Percentiles rank a stretch among this genome's conserved stretches.
These are phyloP conservation scores for Onychomys arenicola DNA, from an alignment of 2,797 vertebrate genomes.

Conservation along the genomic window DNA sequence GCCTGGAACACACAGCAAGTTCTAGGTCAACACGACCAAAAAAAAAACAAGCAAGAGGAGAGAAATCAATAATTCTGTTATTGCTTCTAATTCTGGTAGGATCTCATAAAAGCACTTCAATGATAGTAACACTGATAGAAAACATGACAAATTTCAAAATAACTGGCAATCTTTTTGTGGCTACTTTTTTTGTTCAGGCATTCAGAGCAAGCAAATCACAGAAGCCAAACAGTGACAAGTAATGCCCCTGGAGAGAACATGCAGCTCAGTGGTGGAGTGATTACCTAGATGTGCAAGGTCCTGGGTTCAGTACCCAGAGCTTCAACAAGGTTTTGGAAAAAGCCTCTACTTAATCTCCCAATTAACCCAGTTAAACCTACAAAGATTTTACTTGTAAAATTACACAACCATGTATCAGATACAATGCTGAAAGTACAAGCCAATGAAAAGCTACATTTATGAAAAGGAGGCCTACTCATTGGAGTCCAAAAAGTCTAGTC, in stretches of 20 bases:
- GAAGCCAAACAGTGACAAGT: conserved; percentile 41
- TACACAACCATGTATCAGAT: conserved; percentile 27
- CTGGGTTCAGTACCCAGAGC: neutral
- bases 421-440: conserved; percentile 24
- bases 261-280: neutral
- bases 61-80: neutral
- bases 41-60: no score
- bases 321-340: neutral
- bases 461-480: neutral
- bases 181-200: conserved; percentile 11
- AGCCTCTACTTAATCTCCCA: conserved; percentile 18
- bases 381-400: conserved; percentile 41
- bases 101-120: conserved; percentile 38
- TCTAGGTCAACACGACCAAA: neutral
- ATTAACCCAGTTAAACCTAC: conserved; percentile 43
- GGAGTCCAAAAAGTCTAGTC: conserved; percentile 49
- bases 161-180: neutral
- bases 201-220: conserved; percentile 38
- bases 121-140: conserved; percentile 5
- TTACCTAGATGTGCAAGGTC: neutral
- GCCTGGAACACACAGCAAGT: neutral
- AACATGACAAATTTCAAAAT: conserved; percentile 21
- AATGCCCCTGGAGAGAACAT: neutral
- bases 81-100: conserved; percentile 52
- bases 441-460: conserved; percentile 45